Percentiles rank a stretch among this genome's conserved stretches.
Evolutionary conservation across 1,140 invertebrate species (phyloP).

Genomic region (Drosophila mayri): DNA sequence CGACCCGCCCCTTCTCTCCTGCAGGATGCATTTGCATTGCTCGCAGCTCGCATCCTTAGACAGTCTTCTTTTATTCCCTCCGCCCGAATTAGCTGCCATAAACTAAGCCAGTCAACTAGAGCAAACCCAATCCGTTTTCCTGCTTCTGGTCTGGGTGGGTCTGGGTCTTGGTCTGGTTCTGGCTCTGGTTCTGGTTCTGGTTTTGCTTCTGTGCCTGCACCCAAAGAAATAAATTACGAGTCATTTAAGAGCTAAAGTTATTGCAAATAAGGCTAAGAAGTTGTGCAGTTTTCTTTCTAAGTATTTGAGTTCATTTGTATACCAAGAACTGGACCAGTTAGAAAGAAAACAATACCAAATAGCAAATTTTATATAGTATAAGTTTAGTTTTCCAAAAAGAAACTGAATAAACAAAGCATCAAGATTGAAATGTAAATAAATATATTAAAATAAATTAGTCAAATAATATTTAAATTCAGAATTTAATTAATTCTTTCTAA

Average conservation of each 20-base stretch:
- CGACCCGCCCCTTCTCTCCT: conserved; percentile 10
- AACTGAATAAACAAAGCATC: neutral
- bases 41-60: conserved; percentile 70
- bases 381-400: neutral
- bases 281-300: neutral
- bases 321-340: neutral
- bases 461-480: neutral
- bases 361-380: neutral
- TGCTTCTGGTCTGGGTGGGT: conserved; percentile 13
- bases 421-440: neutral
- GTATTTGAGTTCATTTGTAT: neutral
- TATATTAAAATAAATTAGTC: no score
- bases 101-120: conserved; percentile 60
- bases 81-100: conserved; percentile 75
- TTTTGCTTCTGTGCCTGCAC: conserved; percentile 7
- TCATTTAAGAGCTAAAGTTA: neutral
- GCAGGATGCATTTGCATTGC: conserved; percentile 58
- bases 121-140: conserved; percentile 46
- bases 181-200: neutral
- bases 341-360: neutral
- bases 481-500: neutral
- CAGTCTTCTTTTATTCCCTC: conserved; percentile 76
- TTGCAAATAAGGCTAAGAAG: neutral
- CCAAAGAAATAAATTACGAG: conserved; percentile 4
- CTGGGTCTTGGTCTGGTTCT: neutral